Evolutionary conservation across 2,888 invertebrate species (phyloP).

Genomic region (Synanthedon formicaeformis): DNA sequence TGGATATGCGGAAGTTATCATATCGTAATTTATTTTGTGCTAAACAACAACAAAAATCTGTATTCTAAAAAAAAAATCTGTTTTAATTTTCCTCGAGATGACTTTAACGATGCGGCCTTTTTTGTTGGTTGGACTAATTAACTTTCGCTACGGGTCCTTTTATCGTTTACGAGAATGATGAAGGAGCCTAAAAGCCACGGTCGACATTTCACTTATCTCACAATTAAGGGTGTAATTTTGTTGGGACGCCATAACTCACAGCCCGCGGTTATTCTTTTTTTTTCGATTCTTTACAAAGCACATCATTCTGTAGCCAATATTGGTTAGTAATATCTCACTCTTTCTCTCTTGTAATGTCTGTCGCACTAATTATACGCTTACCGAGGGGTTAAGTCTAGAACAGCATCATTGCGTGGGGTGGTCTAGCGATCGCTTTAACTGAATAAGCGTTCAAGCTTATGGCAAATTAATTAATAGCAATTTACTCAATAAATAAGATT

Average conservation of each 20-base stretch:
- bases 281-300: background rate
- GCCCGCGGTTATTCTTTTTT: background rate
- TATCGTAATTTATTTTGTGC: background rate
- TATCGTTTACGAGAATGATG: slow-evolving; percentile 8
- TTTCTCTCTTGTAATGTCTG: too few species aligned
- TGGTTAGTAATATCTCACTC: too few species aligned
- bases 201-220: slow-evolving; percentile 28
- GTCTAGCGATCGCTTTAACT: too few species aligned
- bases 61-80: slow-evolving; percentile 8
- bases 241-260: slow-evolving; percentile 11
- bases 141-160: slow-evolving; percentile 16
- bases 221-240: slow-evolving; percentile 33
- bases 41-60: background rate
- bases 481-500: too few species aligned
- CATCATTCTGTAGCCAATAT: too few species aligned
- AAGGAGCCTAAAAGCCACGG: slow-evolving; percentile 24
- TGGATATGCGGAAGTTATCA: background rate
- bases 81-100: slow-evolving; percentile 16
- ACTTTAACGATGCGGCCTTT: slow-evolving; percentile 14
- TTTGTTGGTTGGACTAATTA: slow-evolving; percentile 21
- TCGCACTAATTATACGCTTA: too few species aligned
- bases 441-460: too few species aligned
- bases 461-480: too few species aligned
- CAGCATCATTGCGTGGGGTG: too few species aligned
- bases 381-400: too few species aligned